Evolutionary conservation across 1,140 invertebrate species (phyloP), one percentile per base, ranked within the genome.

Genomic region (Trachymyrmex septentrionalis): DNA sequence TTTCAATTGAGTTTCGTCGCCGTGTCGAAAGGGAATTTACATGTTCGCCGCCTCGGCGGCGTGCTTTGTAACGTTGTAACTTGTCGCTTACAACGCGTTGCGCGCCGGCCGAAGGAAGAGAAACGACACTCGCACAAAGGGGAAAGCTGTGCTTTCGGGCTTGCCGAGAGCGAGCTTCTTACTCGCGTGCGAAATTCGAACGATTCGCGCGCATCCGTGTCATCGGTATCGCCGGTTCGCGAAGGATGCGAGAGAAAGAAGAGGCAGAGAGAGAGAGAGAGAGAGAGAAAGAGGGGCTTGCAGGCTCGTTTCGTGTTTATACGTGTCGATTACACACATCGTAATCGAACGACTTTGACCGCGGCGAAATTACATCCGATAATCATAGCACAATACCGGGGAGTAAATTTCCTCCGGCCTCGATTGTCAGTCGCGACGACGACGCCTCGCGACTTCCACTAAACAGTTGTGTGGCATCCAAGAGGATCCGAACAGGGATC

Each of bases 341-440:
- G 55, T 61, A 84, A 84, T 84, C 80, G 80, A 69, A 73, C 80
- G 69, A 84, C 69, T 84, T 84, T 84, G 80, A 84, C 80, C 80
- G 80, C 69, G 77, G 69, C 55, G 80, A 63, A 84, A 84, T 84
- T 73, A 34, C 69, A 19, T 7, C 34, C 34, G 80, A 84, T 84
- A 73, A 84, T 84, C 67, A 57, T 50, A 73, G 59, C 80, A 27
- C 67, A 73, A 82, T 55, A 73, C 67, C 55, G 38, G 38, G 38
- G 80, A 84, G 80, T 84, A 84, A 84, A 84, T 84, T 84, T 84
- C 69, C 80, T 73, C 80, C 73, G 80, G 67, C 67, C 67, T 82
- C 80, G 80, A 82, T 73, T 48, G 80, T 2, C 55, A 61, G 53
- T 34, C 24, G 44, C 64, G 48, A 64, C 53, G 64, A 50, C 30